Evolutionary conservation across 2,888 invertebrate genomes (phyloP), one percentile per base, ranked within the genome.

Genomic region (Ophonus ardosiacus): DNA sequence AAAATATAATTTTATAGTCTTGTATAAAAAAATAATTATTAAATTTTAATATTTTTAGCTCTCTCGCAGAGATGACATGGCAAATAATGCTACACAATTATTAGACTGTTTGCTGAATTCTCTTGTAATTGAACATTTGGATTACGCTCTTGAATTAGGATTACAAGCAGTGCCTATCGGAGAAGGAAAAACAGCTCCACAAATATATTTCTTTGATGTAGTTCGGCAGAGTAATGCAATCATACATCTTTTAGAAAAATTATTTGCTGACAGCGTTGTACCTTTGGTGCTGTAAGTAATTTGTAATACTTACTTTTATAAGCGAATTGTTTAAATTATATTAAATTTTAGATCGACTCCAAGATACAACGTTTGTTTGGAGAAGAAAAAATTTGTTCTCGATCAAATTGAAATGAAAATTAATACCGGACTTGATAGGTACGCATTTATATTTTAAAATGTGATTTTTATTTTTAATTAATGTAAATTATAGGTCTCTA

Each of bases 131-230:
- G 98, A 99, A 88, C 99, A 99, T 90, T 96, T 99, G 0, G 98
- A 98, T 90, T 99, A 99, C 91, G 99, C 99, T 0, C 92, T 99
- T 4, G 99, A 99, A 90, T 91, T 99, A 65, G 99, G 98, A 0
- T 92, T 99, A 71, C 97, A 97, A 90, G 95, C 96, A 21, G 96
- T 98, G 86, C 98, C 98, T 0, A 95, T 97, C 40, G 96, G 96
- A 0, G 99, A 99, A 90, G 96, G 96, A 5, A 97, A 97, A 91
- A 93, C 93, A 0, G 94, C 95, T 1, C 97, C 97, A 18, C 97
- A 96, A 86, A 95, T 98, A 86, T 96, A 98, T 90, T 99, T 99
- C 92, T 98, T 99, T 90, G 96, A 97, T 90, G 95, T 97, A 7
- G 97, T 98, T 8, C 96, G 97, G 87, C 97, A 98, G 91, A 96